These are phyloP conservation scores for Apogon hyalosoma DNA, from an alignment of 2,797 vertebrate genomes.

Conservation along the genomic window DNA sequence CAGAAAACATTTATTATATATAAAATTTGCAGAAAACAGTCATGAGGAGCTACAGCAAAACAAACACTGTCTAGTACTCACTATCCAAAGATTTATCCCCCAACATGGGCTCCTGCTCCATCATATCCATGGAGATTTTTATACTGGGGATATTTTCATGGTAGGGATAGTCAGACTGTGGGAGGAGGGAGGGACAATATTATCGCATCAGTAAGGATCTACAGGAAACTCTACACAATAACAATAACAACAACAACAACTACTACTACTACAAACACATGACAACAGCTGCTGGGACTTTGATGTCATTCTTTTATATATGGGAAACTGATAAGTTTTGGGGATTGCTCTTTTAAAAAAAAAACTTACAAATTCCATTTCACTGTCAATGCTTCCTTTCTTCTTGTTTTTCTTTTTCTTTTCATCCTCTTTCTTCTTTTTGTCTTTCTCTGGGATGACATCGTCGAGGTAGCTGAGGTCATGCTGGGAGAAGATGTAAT, in stretches of 20 bases:
- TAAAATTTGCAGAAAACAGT: slow-evolving; percentile 11
- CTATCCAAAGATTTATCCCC: slow-evolving; percentile 93
- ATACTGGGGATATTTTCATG: slow-evolving; percentile 96
- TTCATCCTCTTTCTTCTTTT: slow-evolving; percentile 99
- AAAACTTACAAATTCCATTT: slow-evolving; percentile 92
- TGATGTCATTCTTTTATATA: too few relatives aligned
- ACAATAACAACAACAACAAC: too few relatives aligned
- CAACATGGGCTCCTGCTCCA: slow-evolving; percentile 97
- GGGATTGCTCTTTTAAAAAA: background rate
- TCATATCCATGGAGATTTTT: slow-evolving; percentile 99
- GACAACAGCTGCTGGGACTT: background rate
- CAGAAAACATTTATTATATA: background rate
- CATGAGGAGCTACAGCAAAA: slow-evolving; percentile 7
- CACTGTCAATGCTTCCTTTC: slow-evolving; percentile 94
- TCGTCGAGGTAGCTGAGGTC: slow-evolving; percentile 98
- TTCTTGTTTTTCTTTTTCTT: slow-evolving; percentile 98
- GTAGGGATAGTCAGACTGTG: slow-evolving; percentile 95
- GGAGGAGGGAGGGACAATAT: slow-evolving; percentile 83
- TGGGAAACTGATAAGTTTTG: too few relatives aligned
- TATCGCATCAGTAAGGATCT: slow-evolving; percentile 50
- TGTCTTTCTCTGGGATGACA: slow-evolving; percentile 99
- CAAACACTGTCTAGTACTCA: slow-evolving; percentile 88
- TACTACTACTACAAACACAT: slow-evolving; percentile 7
- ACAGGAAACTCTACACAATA: slow-evolving; percentile 28
- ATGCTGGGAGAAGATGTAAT: slow-evolving; percentile 97